Percentiles rank a stretch among this genome's conserved stretches.
phyloP scores from a whole-genome alignment of 2,113 vertebrate species.

The Monarcha castaneiventris region DNA sequence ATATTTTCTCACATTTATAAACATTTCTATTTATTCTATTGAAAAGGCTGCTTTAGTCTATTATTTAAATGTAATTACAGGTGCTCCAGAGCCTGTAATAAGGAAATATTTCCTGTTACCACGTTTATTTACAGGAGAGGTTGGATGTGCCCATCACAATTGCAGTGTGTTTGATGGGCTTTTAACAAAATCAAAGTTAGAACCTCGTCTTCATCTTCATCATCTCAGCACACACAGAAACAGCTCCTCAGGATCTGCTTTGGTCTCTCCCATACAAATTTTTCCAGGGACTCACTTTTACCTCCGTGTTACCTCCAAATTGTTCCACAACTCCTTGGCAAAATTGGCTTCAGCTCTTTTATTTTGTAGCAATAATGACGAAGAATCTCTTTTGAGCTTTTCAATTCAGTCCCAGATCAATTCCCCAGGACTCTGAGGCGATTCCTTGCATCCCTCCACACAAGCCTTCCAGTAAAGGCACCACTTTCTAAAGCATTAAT shows the following conservation, averaged over 20 bases:
- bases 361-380: neutral
- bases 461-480: neutral
- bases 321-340: neutral
- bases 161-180: neutral
- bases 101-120: neutral
- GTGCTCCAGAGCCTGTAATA: neutral
- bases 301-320: rapidly evolving
- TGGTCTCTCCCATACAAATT: neutral
- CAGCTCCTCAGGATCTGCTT: neutral
- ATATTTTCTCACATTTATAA: neutral
- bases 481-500: neutral
- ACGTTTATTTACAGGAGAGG: neutral
- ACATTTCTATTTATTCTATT: neutral
- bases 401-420: neutral
- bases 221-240: neutral
- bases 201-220: neutral
- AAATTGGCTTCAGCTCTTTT: neutral
- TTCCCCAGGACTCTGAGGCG: neutral
- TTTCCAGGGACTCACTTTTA: neutral
- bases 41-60: neutral
- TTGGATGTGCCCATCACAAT: neutral
- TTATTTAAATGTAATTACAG: neutral
- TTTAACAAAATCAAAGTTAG: neutral
- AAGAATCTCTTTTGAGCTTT: neutral
- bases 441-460: neutral